These are phyloP conservation scores for Andinoacara biseriatus DNA, from an alignment of 2,113 vertebrate species.

Conservation along the genomic window DNA sequence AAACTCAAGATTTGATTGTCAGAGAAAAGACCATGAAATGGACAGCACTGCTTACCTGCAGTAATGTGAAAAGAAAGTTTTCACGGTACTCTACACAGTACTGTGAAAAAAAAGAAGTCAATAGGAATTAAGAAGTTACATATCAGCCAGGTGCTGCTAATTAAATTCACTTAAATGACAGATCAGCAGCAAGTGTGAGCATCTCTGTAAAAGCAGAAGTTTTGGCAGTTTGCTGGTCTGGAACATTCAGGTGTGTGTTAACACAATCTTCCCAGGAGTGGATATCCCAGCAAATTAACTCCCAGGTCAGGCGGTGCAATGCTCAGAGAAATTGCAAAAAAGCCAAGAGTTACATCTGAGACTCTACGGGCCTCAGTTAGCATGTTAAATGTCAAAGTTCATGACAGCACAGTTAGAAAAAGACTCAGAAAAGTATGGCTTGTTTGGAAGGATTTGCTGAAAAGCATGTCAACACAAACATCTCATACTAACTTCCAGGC, in stretches of 20 bases:
- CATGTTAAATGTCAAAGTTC: not conserved
- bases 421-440: not conserved
- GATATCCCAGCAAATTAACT: not conserved
- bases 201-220: not conserved
- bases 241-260: not conserved
- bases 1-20: not conserved
- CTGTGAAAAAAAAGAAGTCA: not conserved
- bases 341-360: not conserved
- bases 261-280: not conserved
- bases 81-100: not conserved
- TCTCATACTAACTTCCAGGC: not conserved
- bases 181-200: not conserved
- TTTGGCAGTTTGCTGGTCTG: not conserved
- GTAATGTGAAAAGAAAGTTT: not conserved
- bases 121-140: not conserved
- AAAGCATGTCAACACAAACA: not conserved
- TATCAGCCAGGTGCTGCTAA: not conserved
- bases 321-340: not conserved
- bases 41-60: not conserved
- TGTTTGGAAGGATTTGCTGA: not conserved
- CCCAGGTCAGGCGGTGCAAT: not conserved
- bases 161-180: too few relatives aligned
- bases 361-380: not conserved
- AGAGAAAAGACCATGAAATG: not conserved
- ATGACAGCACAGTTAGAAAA: not conserved